phyloP scores from a whole-genome alignment of 2,113 vertebrate species.

The Capreolus pygargus region DNA sequence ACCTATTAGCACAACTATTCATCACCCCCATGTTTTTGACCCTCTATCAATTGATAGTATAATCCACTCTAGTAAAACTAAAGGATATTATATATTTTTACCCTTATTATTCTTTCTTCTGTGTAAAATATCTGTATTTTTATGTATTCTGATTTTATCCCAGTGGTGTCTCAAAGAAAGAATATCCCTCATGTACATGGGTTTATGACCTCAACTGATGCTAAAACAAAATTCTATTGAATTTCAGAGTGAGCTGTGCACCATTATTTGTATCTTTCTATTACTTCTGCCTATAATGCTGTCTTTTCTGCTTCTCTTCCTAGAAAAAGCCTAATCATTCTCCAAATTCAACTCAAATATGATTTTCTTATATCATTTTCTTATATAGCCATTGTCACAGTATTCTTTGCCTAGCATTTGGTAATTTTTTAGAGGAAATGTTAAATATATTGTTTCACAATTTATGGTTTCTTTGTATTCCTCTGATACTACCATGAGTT shows the following conservation, averaged over 20 bases:
- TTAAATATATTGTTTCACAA: background rate
- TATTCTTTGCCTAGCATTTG: background rate
- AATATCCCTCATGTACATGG: background rate
- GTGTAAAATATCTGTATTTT: background rate
- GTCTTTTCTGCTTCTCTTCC: background rate
- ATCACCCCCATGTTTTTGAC: background rate
- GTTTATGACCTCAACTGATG: background rate
- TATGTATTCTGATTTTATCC: background rate
- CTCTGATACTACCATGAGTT: background rate
- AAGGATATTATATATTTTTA: background rate
- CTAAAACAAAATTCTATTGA: background rate
- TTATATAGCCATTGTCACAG: background rate
- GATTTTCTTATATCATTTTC: background rate
- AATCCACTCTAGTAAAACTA: background rate
- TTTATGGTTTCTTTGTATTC: background rate
- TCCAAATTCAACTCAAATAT: background rate
- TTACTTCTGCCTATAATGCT: background rate
- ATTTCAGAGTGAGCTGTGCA: background rate
- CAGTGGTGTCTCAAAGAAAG: background rate
- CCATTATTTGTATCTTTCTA: background rate
- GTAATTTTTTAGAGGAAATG: background rate
- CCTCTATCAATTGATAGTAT: background rate
- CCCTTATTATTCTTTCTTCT: background rate
- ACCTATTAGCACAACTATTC: background rate
- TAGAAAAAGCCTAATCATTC: background rate